Evolutionary conservation across 2,797 vertebrate species (phyloP).

Genomic region (Sphaeramia orbicularis): DNA sequence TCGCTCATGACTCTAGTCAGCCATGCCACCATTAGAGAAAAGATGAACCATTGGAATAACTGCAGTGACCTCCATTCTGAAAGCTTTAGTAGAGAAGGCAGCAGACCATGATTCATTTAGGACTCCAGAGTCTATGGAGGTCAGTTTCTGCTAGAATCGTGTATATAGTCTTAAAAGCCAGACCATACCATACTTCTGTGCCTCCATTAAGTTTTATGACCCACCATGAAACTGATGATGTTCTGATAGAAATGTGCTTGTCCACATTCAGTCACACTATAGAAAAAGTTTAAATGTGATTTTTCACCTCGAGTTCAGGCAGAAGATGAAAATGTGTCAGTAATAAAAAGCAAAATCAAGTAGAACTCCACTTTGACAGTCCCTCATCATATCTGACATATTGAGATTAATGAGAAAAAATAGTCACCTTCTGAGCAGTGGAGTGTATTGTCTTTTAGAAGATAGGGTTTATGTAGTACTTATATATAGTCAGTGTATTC

Average conservation of each 20-base stretch:
- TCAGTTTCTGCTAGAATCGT: constrained; percentile 40
- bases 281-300: constrained; percentile 9
- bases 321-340: neutral
- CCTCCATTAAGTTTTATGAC: constrained; percentile 48
- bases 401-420: no score
- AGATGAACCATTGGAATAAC: constrained; percentile 54
- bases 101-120: constrained; percentile 59
- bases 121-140: constrained; percentile 43
- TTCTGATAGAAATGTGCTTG: constrained; percentile 31
- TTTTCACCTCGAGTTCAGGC: neutral
- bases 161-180: constrained; percentile 47
- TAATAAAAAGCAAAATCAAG: neutral
- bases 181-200: constrained; percentile 12
- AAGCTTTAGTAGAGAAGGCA: constrained; percentile 51
- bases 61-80: constrained; percentile 54
- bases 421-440: no score
- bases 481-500: no score
- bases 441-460: no score
- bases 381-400: no score
- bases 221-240: constrained; percentile 40
- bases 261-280: constrained; percentile 3
- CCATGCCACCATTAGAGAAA: constrained; percentile 59
- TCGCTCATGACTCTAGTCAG: constrained; percentile 49
- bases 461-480: no score
- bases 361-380: no score